Evolutionary conservation across 2,113 vertebrate genomes (phyloP), one percentile per base, ranked within the genome.

Genomic region (Orcinus orca): DNA sequence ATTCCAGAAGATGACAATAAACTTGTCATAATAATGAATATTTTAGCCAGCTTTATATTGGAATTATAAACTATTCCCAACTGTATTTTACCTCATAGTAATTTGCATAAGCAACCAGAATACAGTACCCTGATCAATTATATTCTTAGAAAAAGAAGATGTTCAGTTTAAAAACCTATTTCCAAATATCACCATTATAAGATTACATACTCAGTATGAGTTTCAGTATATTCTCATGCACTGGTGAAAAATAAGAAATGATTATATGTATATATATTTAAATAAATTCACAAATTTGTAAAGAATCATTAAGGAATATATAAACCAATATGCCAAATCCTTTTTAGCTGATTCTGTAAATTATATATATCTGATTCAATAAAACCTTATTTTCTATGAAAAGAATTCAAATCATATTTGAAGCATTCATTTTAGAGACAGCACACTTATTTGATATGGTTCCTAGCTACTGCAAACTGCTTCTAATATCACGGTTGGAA

Each of bases 51-150:
- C 33, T 87, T 94, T 77, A 89, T 79, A 83, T 29, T 89, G 33
- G 47, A 95, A 93, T 89, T 96, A 91, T 65, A 82, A 88, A 67
- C 38, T 86, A 89, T 89, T 85, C 55, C 77, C 79, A 95, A 76
- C 18, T 47, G 18, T 82, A 68, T 96, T 93, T 97, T 80, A 47
- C 33, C 86, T 96, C 71, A 76, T 2, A 76, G 23, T 15, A 91
- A 96, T 97, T 89, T 96, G 62, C 67, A 93, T 93, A 85, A n/a
- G 18, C 67, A 97, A 68, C 47, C 38, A 90, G 77, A 96, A 91
- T 55, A 93, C 9, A 95, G 41, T 65, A 65, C 31, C 38, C 33
- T 8, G 8, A 84, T 96, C 67, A 88, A 58, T 92, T 82, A 81
- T 84, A 88, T 23, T 74, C 20, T 86, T 70, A 71, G 38, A 81